Conservation (phyloP, 2,888 invertebrate genomes). For the Torymus aiolomorphi region DNA sequence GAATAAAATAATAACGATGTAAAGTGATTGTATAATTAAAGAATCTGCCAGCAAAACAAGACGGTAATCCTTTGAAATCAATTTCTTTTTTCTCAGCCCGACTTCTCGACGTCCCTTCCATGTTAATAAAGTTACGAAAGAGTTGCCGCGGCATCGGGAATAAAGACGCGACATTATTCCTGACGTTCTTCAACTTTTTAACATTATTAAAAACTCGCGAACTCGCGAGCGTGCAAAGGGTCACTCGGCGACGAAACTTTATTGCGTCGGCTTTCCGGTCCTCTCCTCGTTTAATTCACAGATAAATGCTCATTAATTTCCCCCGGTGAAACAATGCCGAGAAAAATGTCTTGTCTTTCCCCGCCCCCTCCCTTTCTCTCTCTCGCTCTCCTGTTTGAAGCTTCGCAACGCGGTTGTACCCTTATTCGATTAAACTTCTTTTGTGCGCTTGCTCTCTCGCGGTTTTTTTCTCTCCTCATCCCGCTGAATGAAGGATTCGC, state of each 20-base stretch:
- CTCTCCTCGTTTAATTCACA: constrained; percentile 17
- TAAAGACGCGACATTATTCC: no score
- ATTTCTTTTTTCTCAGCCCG: no score
- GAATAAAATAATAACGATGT: no score
- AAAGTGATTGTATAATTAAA: no score
- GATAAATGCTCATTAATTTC: constrained; percentile 23
- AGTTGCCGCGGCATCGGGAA: no score
- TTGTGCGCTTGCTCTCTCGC: constrained; percentile 4
- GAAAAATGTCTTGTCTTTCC: constrained; percentile 12
- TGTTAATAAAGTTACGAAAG: not conserved
- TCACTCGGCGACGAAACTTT: not conserved
- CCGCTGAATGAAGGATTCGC: not conserved
- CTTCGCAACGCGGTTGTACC: constrained; percentile 1
- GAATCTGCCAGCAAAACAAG: no score
- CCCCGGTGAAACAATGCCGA: constrained; percentile 3
- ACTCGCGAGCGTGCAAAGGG: no score
- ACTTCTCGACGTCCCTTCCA: not conserved
- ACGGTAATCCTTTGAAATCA: no score
- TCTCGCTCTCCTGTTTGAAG: not conserved
- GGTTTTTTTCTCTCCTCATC: not conserved
- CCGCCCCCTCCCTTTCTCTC: not conserved
- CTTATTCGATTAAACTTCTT: constrained; percentile 32
- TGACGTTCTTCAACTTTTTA: no score
- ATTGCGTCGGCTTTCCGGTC: not conserved
- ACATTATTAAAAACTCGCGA: no score